A percentile compares a stretch with the other conserved stretches of the same genome.
These are phyloP conservation scores for Melitaea cinxia DNA, from an alignment of 1,140 invertebrate genomes.

Conservation along the genomic window DNA sequence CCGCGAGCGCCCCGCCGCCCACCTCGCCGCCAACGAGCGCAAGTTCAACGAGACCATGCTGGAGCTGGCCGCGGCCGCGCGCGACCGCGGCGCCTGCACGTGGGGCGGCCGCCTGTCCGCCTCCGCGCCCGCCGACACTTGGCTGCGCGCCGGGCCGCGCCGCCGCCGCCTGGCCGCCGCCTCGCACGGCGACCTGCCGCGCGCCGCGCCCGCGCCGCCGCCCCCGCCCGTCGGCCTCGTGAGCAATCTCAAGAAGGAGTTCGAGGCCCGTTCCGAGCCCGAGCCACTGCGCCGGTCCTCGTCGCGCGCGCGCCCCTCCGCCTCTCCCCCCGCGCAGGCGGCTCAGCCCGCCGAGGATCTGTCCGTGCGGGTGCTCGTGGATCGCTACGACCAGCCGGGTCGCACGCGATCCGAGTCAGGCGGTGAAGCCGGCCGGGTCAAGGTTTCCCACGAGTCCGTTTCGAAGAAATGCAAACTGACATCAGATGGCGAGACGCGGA, in stretches of 20 bases:
- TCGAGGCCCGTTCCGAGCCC: slow-evolving; percentile 88
- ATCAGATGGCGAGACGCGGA: slow-evolving; percentile 30
- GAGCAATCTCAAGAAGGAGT: slow-evolving; percentile 91
- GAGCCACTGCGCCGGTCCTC: slow-evolving; percentile 43
- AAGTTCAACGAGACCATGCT: slow-evolving; percentile 78
- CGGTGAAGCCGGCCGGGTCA: slow-evolving; percentile 37
- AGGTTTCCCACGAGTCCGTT: slow-evolving; percentile 35
- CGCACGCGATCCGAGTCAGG: slow-evolving; percentile 51
- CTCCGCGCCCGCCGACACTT: slow-evolving; percentile 84
- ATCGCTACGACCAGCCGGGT: slow-evolving; percentile 83
- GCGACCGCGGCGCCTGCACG: slow-evolving; percentile 57
- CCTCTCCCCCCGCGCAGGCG: slow-evolving; percentile 35
- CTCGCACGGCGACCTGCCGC: slow-evolving; percentile 62
- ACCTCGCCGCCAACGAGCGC: slow-evolving; percentile 60
- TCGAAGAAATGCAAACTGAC: slow-evolving; percentile 47
- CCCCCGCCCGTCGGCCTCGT: slow-evolving; percentile 80
- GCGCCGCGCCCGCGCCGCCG: slow-evolving; percentile 47
- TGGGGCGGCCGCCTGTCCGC: slow-evolving; percentile 82
- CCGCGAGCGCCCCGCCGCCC: slow-evolving; percentile 51
- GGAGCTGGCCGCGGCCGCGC: slow-evolving; percentile 59
- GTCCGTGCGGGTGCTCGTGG: slow-evolving; percentile 88
- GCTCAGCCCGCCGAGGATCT: slow-evolving; percentile 83
- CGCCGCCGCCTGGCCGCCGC: slow-evolving; percentile 60
- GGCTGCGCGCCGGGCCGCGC: slow-evolving; percentile 78
- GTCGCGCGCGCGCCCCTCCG: slow-evolving; percentile 35